A percentile compares a stretch with the other conserved stretches of the same genome.
Evolutionary conservation across 2,888 invertebrate species (phyloP).

Genomic region (Drosophila tripunctata): DNA sequence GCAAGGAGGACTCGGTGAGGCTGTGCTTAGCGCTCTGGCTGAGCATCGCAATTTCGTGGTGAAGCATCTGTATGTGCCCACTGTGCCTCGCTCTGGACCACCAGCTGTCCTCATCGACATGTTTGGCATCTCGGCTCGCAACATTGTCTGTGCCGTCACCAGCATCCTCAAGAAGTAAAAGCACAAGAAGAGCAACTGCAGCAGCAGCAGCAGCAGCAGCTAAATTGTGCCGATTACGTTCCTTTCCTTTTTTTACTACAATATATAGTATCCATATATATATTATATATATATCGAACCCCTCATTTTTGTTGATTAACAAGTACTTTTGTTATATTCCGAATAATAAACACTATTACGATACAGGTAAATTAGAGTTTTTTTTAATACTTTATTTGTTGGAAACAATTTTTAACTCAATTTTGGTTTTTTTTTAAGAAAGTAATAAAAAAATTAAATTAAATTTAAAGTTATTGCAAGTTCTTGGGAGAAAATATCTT

Average conservation of each 20-base stretch:
- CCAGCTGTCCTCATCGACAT: conserved; percentile 93
- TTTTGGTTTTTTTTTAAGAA: neutral
- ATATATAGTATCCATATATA: neutral
- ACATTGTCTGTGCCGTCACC: conserved; percentile 90
- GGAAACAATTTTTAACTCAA: neutral
- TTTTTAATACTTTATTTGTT: neutral
- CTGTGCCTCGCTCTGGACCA: conserved; percentile 96
- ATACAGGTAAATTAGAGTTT: neutral
- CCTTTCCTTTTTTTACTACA: neutral
- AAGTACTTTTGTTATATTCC: conserved; percentile 7
- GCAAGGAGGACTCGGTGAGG: conserved; percentile 97
- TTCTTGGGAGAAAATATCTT: neutral
- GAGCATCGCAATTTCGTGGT: conserved; percentile 89
- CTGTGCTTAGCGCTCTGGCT: conserved; percentile 93
- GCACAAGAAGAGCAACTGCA: neutral
- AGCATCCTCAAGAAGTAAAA: conserved; percentile 86
- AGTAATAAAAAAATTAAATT: neutral
- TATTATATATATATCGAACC: too few species aligned
- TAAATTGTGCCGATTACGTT: too few species aligned
- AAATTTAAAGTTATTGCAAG: too few species aligned
- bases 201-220: too few species aligned
- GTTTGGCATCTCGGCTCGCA: conserved; percentile 94
- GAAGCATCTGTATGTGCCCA: conserved; percentile 91
- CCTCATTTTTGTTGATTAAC: conserved; percentile 6
- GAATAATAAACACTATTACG: conserved; percentile 24